Evolutionary conservation across 2,797 vertebrate species (phyloP).

Genomic region (Diceros bicornis): DNA sequence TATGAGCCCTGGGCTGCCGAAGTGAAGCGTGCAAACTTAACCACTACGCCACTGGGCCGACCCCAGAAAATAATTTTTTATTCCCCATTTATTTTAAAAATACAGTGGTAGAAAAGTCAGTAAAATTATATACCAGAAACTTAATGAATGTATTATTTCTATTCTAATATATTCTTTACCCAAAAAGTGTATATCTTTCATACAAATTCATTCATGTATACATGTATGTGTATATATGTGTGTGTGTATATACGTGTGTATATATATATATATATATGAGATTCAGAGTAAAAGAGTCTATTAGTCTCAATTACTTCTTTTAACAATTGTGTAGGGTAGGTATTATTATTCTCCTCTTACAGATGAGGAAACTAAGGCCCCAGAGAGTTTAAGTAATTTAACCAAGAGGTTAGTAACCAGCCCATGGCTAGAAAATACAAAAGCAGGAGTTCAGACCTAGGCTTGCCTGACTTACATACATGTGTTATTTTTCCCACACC

Average conservation of each 20-base stretch:
- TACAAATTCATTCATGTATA: too few relatives aligned
- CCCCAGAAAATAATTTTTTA: constrained; percentile 31
- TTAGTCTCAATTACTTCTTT: neutral
- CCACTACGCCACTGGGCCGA: too few relatives aligned
- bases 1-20: too few relatives aligned
- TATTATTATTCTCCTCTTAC: neutral
- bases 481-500: neutral
- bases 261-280: neutral
- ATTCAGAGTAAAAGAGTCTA: neutral
- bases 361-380: neutral
- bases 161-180: neutral
- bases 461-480: neutral
- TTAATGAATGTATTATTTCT: constrained; percentile 16
- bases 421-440: neutral
- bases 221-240: too few relatives aligned
- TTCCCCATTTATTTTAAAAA: constrained; percentile 30
- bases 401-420: neutral
- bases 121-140: neutral
- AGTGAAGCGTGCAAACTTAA: too few relatives aligned
- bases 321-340: neutral
- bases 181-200: neutral
- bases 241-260: too few relatives aligned
- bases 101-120: neutral
- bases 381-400: neutral
- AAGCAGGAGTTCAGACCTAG: neutral